phyloP scores from a whole-genome alignment of 2,797 vertebrate genomes.

The Limnodromus scolopaceus region DNA sequence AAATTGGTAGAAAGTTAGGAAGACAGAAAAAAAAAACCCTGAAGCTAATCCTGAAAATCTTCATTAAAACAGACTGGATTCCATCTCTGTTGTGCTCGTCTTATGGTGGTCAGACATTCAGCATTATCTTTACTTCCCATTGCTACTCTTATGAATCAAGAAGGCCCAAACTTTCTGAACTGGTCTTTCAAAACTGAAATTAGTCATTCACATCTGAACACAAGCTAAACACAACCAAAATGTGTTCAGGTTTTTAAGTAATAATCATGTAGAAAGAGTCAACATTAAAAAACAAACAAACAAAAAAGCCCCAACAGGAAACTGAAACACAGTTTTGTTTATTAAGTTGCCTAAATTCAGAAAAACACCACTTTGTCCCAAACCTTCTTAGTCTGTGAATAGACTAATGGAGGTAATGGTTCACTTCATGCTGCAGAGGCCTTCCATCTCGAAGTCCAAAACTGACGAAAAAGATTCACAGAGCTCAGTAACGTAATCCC shows the following conservation, averaged over 20 bases:
- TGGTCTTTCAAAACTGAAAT: not conserved
- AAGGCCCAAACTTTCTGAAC: not conserved
- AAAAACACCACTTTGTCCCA: not conserved
- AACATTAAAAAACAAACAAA: not conserved
- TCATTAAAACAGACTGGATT: not conserved
- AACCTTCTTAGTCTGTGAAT: not conserved
- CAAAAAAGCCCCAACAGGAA: not conserved
- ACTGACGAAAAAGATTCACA: fast-evolving
- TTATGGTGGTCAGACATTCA: not conserved
- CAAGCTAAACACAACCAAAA: not conserved
- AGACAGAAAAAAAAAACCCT: not conserved
- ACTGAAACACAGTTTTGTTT: not conserved
- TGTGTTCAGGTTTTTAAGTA: not conserved
- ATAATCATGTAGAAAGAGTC: not conserved
- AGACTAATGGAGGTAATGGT: not conserved
- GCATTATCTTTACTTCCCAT: not conserved
- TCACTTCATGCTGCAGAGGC: not conserved
- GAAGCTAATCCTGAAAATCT: not conserved
- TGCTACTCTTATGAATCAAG: not conserved
- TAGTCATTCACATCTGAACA: not conserved
- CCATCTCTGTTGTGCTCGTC: not conserved
- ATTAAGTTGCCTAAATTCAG: not conserved
- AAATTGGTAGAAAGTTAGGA: not conserved
- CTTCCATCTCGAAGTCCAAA: not conserved
- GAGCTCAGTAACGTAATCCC: not conserved